A percentile compares a stretch with the other conserved stretches of the same genome.
phyloP scores from a whole-genome alignment of 2,888 invertebrate species.

The Tupiocoris notatus region DNA sequence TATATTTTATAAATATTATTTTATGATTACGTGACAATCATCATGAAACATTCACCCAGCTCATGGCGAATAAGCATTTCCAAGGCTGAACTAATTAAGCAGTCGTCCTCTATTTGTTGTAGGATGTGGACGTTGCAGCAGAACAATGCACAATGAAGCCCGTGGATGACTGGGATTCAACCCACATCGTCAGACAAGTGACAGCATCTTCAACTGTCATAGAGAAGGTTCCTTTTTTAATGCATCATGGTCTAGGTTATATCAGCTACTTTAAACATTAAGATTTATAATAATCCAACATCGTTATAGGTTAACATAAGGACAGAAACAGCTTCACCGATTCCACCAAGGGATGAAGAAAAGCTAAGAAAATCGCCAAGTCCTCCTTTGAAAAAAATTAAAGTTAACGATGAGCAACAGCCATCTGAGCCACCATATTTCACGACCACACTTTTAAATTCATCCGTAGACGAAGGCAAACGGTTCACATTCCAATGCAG shows the following conservation, averaged over 20 bases:
- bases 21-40: too few relatives aligned
- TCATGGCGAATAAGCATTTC: too few relatives aligned
- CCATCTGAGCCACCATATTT: slow-evolving; percentile 59
- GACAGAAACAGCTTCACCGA: slow-evolving; percentile 25
- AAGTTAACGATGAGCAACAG: slow-evolving; percentile 53
- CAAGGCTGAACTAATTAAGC: too few relatives aligned
- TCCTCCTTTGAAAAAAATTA: slow-evolving; percentile 51
- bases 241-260: too few relatives aligned
- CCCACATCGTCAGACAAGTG: slow-evolving; percentile 15
- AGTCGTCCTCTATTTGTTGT: not conserved
- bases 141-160: slow-evolving; percentile 7
- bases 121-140: slow-evolving; percentile 30
- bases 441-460: slow-evolving; percentile 62
- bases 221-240: too few relatives aligned
- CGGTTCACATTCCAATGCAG: slow-evolving; percentile 55
- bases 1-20: too few relatives aligned
- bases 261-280: too few relatives aligned
- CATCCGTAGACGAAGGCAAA: slow-evolving; percentile 68
- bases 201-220: slow-evolving; percentile 5
- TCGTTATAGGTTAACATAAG: slow-evolving; percentile 20
- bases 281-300: too few relatives aligned
- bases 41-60: too few relatives aligned
- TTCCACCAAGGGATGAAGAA: slow-evolving; percentile 25
- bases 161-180: slow-evolving; percentile 34
- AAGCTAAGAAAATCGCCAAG: slow-evolving; percentile 49